Conservation (phyloP, 2,797 vertebrate species). For the Enteromius thamalakanensis region DNA sequence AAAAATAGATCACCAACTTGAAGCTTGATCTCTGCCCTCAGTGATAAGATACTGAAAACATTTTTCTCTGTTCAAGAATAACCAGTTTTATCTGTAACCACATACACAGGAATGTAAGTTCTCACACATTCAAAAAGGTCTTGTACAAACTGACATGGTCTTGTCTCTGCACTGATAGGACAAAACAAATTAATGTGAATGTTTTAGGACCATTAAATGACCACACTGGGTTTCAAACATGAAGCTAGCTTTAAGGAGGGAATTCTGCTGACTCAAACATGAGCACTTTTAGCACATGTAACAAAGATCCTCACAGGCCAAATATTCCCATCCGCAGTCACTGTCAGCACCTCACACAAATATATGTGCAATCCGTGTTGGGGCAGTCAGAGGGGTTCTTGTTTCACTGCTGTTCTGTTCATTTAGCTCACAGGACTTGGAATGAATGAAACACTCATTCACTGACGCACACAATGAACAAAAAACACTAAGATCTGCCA, state of each 20-base stretch:
- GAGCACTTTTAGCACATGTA: neutral
- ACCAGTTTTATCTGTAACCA: neutral
- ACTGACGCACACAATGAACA: neutral
- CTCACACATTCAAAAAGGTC: neutral
- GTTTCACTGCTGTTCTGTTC: neutral
- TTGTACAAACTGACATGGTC: neutral
- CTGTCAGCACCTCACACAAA: neutral
- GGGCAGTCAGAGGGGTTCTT: neutral
- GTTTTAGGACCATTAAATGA: neutral
- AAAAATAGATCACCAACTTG: neutral
- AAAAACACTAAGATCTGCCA: neutral
- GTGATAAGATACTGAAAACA: conserved; percentile 4
- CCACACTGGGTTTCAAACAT: neutral
- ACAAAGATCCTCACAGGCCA: neutral
- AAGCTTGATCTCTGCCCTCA: neutral
- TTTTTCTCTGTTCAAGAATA: neutral
- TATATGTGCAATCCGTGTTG: neutral
- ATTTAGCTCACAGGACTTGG: conserved; percentile 11
- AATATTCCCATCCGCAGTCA: neutral
- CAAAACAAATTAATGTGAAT: neutral
- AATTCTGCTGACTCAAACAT: neutral
- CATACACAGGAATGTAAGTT: neutral
- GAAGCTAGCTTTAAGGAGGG: neutral
- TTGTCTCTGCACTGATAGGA: neutral
- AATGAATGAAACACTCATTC: conserved; percentile 10